phyloP scores from a whole-genome alignment of 2,888 invertebrate species.

The Schizotus pectinicornis region DNA sequence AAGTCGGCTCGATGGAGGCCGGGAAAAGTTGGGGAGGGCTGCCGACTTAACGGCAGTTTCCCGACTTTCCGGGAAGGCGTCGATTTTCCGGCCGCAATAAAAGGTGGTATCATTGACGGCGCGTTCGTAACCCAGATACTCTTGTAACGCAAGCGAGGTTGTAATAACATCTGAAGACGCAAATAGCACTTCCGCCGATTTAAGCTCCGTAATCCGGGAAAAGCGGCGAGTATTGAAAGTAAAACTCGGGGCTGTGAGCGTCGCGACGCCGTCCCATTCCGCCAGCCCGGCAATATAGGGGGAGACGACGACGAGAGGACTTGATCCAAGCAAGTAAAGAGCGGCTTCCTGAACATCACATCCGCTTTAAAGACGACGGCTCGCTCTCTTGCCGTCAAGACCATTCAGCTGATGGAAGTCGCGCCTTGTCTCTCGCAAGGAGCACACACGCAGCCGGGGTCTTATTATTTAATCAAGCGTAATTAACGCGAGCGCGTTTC shows the following conservation, averaged over 20 bases:
- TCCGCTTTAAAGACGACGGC: constrained; percentile 39
- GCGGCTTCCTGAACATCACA: constrained; percentile 39
- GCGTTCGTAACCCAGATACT: too few species aligned
- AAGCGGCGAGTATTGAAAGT: constrained; percentile 51
- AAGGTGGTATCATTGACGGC: neutral
- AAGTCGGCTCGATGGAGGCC: too few species aligned
- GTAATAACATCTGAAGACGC: constrained; percentile 48
- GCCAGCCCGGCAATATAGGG: constrained; percentile 4
- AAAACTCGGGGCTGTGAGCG: constrained; percentile 44
- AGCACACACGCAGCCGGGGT: constrained; percentile 11
- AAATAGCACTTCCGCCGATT: constrained; percentile 54
- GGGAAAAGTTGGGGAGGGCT: neutral
- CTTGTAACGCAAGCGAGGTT: constrained; percentile 26
- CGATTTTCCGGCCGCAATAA: neutral
- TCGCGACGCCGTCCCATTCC: constrained; percentile 3
- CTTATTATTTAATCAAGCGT: constrained; percentile 26
- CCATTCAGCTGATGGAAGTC: constrained; percentile 13
- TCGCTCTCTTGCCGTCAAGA: constrained; percentile 7
- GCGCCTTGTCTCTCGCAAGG: constrained; percentile 7
- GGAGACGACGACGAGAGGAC: too few species aligned
- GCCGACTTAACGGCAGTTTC: neutral
- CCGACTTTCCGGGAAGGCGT: too few species aligned
- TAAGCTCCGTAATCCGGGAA: constrained; percentile 52
- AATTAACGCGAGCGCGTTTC: constrained; percentile 20
- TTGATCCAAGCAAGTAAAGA: constrained; percentile 38